Percentiles rank a stretch among this genome's conserved stretches.
Evolutionary conservation across 2,113 vertebrate species (phyloP).

Genomic region (Odocoileus virginianus): DNA sequence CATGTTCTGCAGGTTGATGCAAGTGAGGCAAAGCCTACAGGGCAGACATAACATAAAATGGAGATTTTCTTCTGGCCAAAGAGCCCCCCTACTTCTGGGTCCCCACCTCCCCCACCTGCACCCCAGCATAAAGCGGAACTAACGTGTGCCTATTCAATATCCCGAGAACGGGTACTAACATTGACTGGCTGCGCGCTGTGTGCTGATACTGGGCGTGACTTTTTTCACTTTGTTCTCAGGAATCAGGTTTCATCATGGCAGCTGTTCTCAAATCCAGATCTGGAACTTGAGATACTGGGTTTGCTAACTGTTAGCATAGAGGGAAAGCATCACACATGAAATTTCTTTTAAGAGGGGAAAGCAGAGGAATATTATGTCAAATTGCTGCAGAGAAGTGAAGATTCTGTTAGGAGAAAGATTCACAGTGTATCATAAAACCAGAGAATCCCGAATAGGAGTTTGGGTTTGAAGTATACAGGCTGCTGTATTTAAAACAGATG

Average conservation of each 20-base stretch:
- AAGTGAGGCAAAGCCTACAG: not conserved
- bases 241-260: not conserved
- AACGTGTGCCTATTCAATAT: not conserved
- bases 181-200: rapidly evolving
- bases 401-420: not conserved
- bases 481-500: not conserved
- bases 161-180: rapidly evolving
- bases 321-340: not conserved
- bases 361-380: not conserved
- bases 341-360: not conserved
- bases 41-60: not conserved
- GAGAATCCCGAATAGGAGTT: not conserved
- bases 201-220: rapidly evolving
- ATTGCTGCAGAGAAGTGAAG: not conserved
- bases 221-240: not conserved
- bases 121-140: not conserved
- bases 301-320: not conserved
- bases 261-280: not conserved
- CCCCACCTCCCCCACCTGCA: not conserved
- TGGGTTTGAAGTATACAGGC: not conserved
- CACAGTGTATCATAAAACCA: not conserved
- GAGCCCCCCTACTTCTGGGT: not conserved
- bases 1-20: not conserved
- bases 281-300: not conserved
- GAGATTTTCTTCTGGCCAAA: not conserved